Evolutionary conservation across 2,888 invertebrate species (phyloP).

Genomic region (Cataglyphis livida): DNA sequence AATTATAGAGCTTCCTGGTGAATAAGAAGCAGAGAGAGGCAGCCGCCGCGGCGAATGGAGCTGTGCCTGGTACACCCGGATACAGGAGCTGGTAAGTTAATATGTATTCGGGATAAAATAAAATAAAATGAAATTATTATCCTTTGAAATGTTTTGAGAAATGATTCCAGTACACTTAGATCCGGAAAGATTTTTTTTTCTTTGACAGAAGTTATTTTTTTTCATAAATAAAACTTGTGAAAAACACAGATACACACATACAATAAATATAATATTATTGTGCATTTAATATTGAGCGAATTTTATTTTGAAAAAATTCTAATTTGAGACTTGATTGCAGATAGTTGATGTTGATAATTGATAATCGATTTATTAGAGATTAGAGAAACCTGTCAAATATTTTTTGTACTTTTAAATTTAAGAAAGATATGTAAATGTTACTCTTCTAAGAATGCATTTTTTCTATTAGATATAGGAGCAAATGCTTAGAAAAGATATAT

Average conservation of each 20-base stretch:
- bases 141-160: neutral
- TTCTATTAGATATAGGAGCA: neutral
- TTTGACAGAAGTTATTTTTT: neutral
- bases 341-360: neutral
- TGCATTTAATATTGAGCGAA: neutral
- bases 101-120: neutral
- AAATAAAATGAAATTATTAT: neutral
- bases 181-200: neutral
- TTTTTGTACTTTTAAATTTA: neutral
- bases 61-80: slow-evolving; percentile 89
- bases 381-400: neutral
- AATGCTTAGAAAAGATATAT: neutral
- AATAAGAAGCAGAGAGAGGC: slow-evolving; percentile 93
- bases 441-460: neutral
- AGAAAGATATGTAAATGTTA: neutral
- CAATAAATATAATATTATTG: neutral
- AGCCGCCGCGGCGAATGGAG: slow-evolving; percentile 89
- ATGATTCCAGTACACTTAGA: neutral
- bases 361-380: neutral
- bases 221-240: neutral
- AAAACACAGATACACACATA: neutral
- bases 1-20: slow-evolving; percentile 91
- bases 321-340: neutral
- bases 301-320: neutral
- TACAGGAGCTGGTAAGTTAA: slow-evolving; percentile 91